Percentiles rank a stretch among this genome's conserved stretches.
Evolutionary conservation across 1,140 invertebrate species (phyloP).

Genomic region (Zaprionus davidi): DNA sequence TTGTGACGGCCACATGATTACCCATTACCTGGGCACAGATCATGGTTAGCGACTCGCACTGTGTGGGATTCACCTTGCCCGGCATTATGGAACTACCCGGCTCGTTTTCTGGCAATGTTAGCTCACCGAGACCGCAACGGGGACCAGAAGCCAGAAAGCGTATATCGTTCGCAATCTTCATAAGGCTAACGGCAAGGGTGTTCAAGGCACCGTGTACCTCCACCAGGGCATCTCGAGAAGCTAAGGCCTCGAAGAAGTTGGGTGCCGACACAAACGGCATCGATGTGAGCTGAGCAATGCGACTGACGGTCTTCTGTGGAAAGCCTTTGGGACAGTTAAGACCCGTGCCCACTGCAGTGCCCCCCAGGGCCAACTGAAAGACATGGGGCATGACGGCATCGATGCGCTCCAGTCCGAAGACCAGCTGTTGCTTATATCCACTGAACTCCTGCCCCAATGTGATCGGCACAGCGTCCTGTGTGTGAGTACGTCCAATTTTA

Average conservation of each 20-base stretch:
- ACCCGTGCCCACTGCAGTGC: slow-evolving; percentile 99
- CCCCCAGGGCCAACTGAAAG: slow-evolving; percentile 96
- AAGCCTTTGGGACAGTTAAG: slow-evolving; percentile 93
- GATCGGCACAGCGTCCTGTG: slow-evolving; percentile 97
- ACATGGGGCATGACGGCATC: slow-evolving; percentile 92
- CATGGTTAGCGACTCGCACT: slow-evolving; percentile 99
- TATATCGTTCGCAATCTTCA: slow-evolving; percentile 99
- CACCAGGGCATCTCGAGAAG: slow-evolving; percentile 96
- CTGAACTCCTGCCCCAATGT: slow-evolving; percentile 99
- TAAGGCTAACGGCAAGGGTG: slow-evolving; percentile 95
- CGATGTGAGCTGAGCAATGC: slow-evolving; percentile 90
- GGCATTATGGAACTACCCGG: slow-evolving; percentile 99
- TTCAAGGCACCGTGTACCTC: slow-evolving; percentile 98
- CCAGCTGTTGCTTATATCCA: slow-evolving; percentile 94
- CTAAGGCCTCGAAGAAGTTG: slow-evolving; percentile 99
- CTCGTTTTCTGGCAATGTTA: slow-evolving; percentile 98
- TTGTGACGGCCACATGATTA: slow-evolving; percentile 96
- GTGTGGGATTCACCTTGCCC: slow-evolving; percentile 99
- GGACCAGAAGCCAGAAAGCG: slow-evolving; percentile 97
- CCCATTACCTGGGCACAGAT: slow-evolving; percentile 99
- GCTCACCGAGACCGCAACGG: slow-evolving; percentile 96
- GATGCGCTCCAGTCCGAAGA: slow-evolving; percentile 94
- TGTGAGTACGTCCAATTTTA: slow-evolving; percentile 95
- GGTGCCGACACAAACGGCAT: slow-evolving; percentile 96
- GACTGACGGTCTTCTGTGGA: slow-evolving; percentile 94